Evolutionary conservation across 2,888 invertebrate genomes (phyloP), one percentile per base, ranked within the genome.

Genomic region (Mesorhabditis belari): DNA sequence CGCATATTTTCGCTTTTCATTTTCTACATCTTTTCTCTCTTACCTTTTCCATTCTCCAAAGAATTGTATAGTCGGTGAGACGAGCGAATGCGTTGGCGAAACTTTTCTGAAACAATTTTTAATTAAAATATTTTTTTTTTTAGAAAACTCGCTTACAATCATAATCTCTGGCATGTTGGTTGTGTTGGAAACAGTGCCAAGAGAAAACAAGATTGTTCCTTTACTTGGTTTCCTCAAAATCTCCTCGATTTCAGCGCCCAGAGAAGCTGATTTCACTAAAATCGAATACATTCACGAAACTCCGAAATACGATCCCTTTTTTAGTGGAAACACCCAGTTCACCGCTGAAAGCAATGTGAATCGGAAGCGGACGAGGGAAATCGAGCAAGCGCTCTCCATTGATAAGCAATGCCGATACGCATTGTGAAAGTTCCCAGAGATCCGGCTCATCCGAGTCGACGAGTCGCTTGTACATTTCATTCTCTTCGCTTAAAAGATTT

Each of bases 321-420:
- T 55, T 51, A 26, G 66, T 69, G 19, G 60, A 53, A n/a, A 64
- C 60, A 44, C 75, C 62, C 58, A 76, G 49, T 67, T 80, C 64
- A 49, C 77, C 79, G 53, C 77, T 73, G 58, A 75, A 77, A 5
- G 66, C 63, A 23, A 80, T 77, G 51, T 74, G 73, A 55, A 65
- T 50, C 4, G 77, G 77, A 5, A 80, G 62, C 5, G 79, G 79
- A 0, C 79, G 68, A 2, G 79, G 79, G 58, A 80, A 79, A 61
- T 79, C 79, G n/a, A 79, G 69, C 61, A 78, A 72, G 44, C 77
- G 58, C 60, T 79, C 77, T 25, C 79, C 79, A 49, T 79, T 77
- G 28, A 78, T 72, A 17, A 79, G 57, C 19, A 79, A 59, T 2
- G 76, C 67, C 6, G 68, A 67, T 4, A 79, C 76, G 12, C 61